phyloP scores from a whole-genome alignment of 2,113 vertebrate genomes.

The Prunella fulvescens region DNA sequence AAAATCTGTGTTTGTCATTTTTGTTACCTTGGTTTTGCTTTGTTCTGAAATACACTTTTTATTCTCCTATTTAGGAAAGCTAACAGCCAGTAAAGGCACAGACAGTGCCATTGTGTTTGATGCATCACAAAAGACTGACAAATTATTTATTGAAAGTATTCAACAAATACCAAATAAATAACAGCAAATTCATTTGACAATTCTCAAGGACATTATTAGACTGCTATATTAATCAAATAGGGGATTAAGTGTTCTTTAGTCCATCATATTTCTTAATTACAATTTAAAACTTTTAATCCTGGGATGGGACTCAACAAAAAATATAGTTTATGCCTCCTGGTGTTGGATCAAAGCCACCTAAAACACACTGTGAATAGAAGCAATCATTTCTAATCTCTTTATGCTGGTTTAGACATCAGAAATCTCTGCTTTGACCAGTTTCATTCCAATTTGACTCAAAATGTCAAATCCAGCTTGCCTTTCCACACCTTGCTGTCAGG shows the following conservation, averaged over 20 bases:
- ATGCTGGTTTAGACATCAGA: neutral
- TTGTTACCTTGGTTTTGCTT: neutral
- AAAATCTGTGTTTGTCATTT: neutral
- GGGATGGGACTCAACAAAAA: neutral
- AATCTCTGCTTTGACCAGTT: neutral
- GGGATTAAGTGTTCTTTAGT: neutral
- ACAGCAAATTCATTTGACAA: neutral
- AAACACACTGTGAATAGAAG: neutral
- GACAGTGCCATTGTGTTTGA: neutral
- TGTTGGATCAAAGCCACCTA: neutral
- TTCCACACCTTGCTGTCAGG: neutral
- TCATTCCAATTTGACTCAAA: neutral
- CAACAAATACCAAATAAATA: neutral
- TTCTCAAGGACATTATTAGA: neutral
- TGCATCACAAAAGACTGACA: neutral
- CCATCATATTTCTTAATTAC: neutral
- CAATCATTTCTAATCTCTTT: neutral
- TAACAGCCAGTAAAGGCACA: neutral
- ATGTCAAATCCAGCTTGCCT: neutral
- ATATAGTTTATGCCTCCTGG: neutral
- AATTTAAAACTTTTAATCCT: neutral
- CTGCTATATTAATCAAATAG: neutral
- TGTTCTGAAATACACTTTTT: neutral
- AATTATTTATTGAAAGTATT: neutral
- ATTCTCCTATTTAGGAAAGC: neutral